These are phyloP conservation scores for Polyploca ridens DNA, from an alignment of 2,888 invertebrate species.

Conservation along the genomic window DNA sequence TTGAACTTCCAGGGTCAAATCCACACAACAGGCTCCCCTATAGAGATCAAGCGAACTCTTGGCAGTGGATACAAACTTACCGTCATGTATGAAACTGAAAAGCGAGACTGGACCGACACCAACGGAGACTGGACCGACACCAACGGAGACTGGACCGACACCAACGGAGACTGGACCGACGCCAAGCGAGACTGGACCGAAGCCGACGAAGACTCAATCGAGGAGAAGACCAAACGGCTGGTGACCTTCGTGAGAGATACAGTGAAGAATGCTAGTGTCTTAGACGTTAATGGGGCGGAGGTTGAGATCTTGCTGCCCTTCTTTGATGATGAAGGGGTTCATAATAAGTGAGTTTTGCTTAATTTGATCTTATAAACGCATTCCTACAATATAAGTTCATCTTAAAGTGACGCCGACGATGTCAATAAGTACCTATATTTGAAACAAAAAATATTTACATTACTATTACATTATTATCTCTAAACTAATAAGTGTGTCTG, in stretches of 20 bases:
- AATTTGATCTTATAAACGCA: background rate
- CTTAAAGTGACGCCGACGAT: too few species aligned
- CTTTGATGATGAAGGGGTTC: conserved; percentile 74
- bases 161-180: conserved; percentile 21
- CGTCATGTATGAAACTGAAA: conserved; percentile 61
- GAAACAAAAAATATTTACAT: too few species aligned
- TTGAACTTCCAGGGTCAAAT: conserved; percentile 73
- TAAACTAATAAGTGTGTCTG: too few species aligned
- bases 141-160: background rate
- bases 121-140: conserved; percentile 18
- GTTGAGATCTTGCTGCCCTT: conserved; percentile 80
- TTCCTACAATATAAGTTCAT: too few species aligned
- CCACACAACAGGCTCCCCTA: conserved; percentile 83
- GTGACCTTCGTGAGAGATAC: conserved; percentile 65
- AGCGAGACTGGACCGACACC: conserved; percentile 15
- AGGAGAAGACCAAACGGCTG: conserved; percentile 69
- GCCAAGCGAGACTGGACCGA: conserved; percentile 22
- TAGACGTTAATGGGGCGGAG: conserved; percentile 63
- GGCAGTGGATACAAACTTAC: conserved; percentile 83
- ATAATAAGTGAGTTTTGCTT: conserved; percentile 75
- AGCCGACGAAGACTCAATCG: conserved; percentile 19
- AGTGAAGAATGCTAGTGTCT: conserved; percentile 73
- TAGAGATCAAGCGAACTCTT: conserved; percentile 82
- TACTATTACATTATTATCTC: too few species aligned
- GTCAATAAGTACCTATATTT: too few species aligned